Evolutionary conservation across 2,888 invertebrate species (phyloP).

Genomic region (Pteria penguin): DNA sequence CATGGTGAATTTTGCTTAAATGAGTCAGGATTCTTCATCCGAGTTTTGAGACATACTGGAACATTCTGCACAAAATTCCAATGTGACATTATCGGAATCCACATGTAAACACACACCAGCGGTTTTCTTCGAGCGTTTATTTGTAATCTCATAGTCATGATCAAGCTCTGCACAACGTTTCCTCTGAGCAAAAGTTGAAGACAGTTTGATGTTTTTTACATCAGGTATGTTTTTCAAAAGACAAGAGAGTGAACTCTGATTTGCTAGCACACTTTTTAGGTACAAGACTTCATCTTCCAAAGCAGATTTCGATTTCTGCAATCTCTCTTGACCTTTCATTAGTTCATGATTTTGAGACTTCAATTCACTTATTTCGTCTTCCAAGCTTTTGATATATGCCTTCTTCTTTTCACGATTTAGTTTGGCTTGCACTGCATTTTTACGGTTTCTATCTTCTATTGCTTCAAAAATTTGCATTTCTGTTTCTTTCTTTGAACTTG

Average conservation of each 20-base stretch:
- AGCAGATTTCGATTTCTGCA: constrained; percentile 50
- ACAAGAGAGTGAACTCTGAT: constrained; percentile 72
- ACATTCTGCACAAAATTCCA: constrained; percentile 75
- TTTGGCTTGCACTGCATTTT: constrained; percentile 74
- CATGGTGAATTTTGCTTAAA: too few species aligned
- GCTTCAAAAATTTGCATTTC: constrained; percentile 57
- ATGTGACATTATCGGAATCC: constrained; percentile 64
- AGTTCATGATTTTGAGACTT: constrained; percentile 62
- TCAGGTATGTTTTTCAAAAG: constrained; percentile 73
- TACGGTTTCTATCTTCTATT: constrained; percentile 66
- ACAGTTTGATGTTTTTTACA: constrained; percentile 64
- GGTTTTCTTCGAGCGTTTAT: constrained; percentile 44
- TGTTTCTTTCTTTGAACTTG: constrained; percentile 40
- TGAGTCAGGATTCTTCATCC: not conserved
- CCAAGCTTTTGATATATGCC: constrained; percentile 68
- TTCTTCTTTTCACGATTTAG: constrained; percentile 76
- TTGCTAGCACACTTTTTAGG: constrained; percentile 74
- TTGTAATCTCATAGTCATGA: constrained; percentile 60
- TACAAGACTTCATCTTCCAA: constrained; percentile 73
- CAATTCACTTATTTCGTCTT: constrained; percentile 62
- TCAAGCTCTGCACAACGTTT: constrained; percentile 64
- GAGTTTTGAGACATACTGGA: constrained; percentile 52
- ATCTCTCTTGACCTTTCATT: constrained; percentile 44
- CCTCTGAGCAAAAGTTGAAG: constrained; percentile 57
- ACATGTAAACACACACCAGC: constrained; percentile 78